Evolutionary conservation across 2,797 vertebrate species (phyloP).

Genomic region (Labeo calbasu): DNA sequence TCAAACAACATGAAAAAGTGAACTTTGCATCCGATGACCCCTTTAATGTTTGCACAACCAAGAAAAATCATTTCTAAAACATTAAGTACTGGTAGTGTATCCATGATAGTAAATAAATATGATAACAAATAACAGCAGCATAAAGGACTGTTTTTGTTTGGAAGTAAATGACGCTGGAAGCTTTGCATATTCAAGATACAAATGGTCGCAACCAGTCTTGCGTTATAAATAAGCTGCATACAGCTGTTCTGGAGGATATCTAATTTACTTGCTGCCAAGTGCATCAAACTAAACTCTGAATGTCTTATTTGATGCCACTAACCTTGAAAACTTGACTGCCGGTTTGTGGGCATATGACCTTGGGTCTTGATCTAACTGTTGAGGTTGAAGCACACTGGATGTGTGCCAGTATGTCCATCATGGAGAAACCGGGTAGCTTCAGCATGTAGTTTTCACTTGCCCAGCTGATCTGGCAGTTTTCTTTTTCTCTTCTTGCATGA

Average conservation of each 20-base stretch:
- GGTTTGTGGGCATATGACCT: neutral
- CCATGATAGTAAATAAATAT: too few species aligned
- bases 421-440: neutral
- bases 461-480: neutral
- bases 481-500: neutral
- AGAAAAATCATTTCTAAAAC: too few species aligned
- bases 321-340: neutral
- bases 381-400: neutral
- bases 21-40: too few species aligned
- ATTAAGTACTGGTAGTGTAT: too few species aligned
- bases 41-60: neutral
- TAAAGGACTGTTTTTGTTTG: too few species aligned
- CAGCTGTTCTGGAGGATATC: neutral
- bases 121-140: too few species aligned
- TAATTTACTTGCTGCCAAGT: neutral
- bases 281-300: neutral
- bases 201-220: neutral
- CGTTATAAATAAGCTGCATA: neutral
- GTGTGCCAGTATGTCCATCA: too few species aligned
- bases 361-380: neutral
- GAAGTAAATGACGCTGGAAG: too few species aligned
- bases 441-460: neutral
- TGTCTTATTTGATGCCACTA: neutral
- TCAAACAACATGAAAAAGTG: too few species aligned
- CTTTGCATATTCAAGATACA: too few species aligned